Percentiles rank a stretch among this genome's conserved stretches.
phyloP scores from a whole-genome alignment of 2,888 invertebrate genomes.

The Agrotis ipsilon region DNA sequence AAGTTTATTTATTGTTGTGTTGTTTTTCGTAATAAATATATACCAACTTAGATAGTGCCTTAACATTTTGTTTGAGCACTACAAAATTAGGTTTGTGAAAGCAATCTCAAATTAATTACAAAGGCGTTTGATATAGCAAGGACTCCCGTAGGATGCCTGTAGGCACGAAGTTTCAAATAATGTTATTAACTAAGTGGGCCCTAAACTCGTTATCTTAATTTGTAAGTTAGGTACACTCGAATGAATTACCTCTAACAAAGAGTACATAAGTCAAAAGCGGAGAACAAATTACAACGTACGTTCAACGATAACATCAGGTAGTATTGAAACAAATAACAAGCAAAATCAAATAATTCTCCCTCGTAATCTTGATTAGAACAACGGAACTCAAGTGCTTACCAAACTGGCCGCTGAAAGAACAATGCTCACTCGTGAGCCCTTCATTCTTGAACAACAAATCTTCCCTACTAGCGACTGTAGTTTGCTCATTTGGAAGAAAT shows the following conservation, averaged over 20 bases:
- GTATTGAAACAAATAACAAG: slow-evolving; percentile 68
- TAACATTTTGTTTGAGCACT: slow-evolving; percentile 5
- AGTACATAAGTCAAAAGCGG: slow-evolving; percentile 39
- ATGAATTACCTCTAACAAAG: slow-evolving; percentile 36
- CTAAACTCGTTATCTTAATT: slow-evolving; percentile 48
- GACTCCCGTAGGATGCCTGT: slow-evolving; percentile 23
- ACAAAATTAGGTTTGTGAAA: slow-evolving; percentile 14
- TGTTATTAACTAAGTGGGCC: slow-evolving; percentile 36
- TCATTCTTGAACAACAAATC: slow-evolving; percentile 87
- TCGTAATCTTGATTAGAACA: slow-evolving; percentile 86
- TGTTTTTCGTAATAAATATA: slow-evolving; percentile 9
- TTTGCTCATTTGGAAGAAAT: slow-evolving; percentile 91
- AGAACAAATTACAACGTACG: slow-evolving; percentile 49
- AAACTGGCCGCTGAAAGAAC: slow-evolving; percentile 84
- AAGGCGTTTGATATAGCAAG: slow-evolving; percentile 14
- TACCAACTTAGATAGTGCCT: background rate
- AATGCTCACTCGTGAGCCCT: slow-evolving; percentile 86
- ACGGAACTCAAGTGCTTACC: slow-evolving; percentile 86
- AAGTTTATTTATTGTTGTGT: slow-evolving; percentile 15
- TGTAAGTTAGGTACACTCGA: slow-evolving; percentile 30
- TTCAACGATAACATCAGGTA: slow-evolving; percentile 58
- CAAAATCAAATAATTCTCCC: slow-evolving; percentile 70
- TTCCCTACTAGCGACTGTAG: slow-evolving; percentile 86
- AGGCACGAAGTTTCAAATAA: slow-evolving; percentile 34
- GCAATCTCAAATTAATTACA: slow-evolving; percentile 37